phyloP scores from a whole-genome alignment of 2,113 vertebrate genomes.

The Chrysochloris asiatica region DNA sequence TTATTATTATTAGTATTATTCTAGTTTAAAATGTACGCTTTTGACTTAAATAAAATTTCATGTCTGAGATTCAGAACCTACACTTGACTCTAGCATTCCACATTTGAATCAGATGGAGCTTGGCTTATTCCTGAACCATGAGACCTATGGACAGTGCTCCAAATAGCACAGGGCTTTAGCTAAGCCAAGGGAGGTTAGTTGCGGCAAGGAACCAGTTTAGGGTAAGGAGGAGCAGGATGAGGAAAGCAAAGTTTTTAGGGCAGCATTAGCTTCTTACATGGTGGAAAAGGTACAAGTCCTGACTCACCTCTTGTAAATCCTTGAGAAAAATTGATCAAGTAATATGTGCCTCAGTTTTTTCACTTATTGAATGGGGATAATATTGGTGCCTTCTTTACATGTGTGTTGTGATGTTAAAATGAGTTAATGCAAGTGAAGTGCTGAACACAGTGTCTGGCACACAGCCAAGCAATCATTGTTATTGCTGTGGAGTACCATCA shows the following conservation, averaged over 20 bases:
- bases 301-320: neutral
- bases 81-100: neutral
- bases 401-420: neutral
- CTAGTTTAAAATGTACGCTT: conserved; percentile 18
- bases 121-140: neutral
- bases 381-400: neutral
- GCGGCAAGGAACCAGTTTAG: neutral
- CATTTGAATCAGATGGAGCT: neutral
- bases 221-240: neutral
- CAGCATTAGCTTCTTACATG: neutral
- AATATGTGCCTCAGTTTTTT: conserved; percentile 30
- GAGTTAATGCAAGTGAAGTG: neutral
- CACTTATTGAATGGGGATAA: neutral
- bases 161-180: neutral
- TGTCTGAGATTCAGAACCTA: neutral
- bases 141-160: neutral
- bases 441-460: neutral
- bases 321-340: neutral
- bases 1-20: neutral
- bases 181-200: neutral
- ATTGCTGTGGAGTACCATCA: neutral
- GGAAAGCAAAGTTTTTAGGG: neutral
- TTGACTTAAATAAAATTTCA: conserved; percentile 14
- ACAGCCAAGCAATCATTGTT: neutral
- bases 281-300: neutral